These are phyloP conservation scores for Mythimna albipuncta DNA, from an alignment of 2,888 invertebrate genomes.

Conservation along the genomic window DNA sequence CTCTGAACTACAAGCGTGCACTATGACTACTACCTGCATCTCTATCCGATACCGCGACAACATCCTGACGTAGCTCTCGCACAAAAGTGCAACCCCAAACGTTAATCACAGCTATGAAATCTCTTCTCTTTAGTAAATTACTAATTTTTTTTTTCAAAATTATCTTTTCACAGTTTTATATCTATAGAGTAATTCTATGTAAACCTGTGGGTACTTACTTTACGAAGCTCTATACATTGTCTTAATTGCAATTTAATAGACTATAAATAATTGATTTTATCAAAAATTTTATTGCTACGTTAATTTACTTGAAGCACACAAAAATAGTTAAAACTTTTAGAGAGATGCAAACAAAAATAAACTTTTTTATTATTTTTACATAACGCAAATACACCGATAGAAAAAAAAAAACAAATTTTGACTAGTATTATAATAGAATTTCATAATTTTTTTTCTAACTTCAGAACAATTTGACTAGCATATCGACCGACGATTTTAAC, in stretches of 20 bases:
- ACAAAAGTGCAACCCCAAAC: slow-evolving; percentile 86
- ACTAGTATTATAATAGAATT: slow-evolving; percentile 83
- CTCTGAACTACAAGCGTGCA: slow-evolving; percentile 71
- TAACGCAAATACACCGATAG: slow-evolving; percentile 76
- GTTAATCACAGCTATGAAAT: slow-evolving; percentile 90
- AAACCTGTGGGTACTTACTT: slow-evolving; percentile 88
- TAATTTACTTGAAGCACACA: slow-evolving; percentile 82
- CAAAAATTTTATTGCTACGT: slow-evolving; percentile 87
- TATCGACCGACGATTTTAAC: slow-evolving; percentile 76
- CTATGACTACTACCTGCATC: slow-evolving; percentile 69
- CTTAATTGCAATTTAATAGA: slow-evolving; percentile 87
- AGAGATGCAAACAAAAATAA: slow-evolving; percentile 75
- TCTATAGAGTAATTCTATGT: slow-evolving; percentile 85
- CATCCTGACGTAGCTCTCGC: slow-evolving; percentile 78
- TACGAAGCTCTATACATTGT: slow-evolving; percentile 91
- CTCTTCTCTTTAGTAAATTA: slow-evolving; percentile 86
- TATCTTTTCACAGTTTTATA: slow-evolving; percentile 78
- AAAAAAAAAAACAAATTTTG: slow-evolving; percentile 85
- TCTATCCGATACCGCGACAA: slow-evolving; percentile 66
- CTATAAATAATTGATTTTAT: slow-evolving; percentile 91
- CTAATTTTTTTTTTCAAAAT: slow-evolving; percentile 72
- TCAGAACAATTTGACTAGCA: slow-evolving; percentile 88
- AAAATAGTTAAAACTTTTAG: slow-evolving; percentile 78
- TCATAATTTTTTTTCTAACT: slow-evolving; percentile 76
- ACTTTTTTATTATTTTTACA: slow-evolving; percentile 67